These are phyloP conservation scores for Rallus crepitans DNA, from an alignment of 2,797 vertebrate species.

Conservation along the genomic window DNA sequence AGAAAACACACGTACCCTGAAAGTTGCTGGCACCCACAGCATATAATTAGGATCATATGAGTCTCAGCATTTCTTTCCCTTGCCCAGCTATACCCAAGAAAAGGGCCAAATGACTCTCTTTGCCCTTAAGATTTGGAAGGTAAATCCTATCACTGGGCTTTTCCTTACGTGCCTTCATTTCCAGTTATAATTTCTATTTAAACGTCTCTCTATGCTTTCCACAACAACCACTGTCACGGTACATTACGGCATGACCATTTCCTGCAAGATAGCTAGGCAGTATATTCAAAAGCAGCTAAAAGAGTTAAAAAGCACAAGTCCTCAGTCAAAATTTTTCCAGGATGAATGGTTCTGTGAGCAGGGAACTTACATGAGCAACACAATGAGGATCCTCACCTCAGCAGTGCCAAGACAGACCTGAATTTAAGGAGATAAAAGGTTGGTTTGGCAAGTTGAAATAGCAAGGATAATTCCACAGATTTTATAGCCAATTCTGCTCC, in stretches of 20 bases:
- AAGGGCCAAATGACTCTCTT: not conserved
- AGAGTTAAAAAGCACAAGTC: not conserved
- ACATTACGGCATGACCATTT: not conserved
- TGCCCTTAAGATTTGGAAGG: not conserved
- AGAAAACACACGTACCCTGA: conserved; percentile 51
- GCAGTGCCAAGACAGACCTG: not conserved
- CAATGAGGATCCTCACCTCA: not conserved
- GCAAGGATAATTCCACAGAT: conserved; percentile 2
- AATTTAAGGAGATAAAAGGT: conserved; percentile 11
- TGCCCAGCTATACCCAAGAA: not conserved
- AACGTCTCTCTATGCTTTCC: not conserved
- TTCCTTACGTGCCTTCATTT: not conserved
- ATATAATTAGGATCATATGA: conserved; percentile 56
- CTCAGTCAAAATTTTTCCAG: not conserved
- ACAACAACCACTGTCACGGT: not conserved
- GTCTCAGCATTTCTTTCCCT: not conserved
- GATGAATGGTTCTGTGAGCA: not conserved
- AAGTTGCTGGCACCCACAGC: conserved; percentile 19
- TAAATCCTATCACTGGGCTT: not conserved
- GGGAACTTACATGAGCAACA: not conserved
- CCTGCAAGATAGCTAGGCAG: not conserved
- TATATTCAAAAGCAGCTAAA: not conserved
- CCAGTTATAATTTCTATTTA: not conserved
- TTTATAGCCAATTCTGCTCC: conserved; percentile 43
- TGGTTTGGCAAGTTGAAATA: conserved; percentile 6